Conservation (phyloP, 2,888 invertebrate genomes). For the Catocala sponsa region DNA sequence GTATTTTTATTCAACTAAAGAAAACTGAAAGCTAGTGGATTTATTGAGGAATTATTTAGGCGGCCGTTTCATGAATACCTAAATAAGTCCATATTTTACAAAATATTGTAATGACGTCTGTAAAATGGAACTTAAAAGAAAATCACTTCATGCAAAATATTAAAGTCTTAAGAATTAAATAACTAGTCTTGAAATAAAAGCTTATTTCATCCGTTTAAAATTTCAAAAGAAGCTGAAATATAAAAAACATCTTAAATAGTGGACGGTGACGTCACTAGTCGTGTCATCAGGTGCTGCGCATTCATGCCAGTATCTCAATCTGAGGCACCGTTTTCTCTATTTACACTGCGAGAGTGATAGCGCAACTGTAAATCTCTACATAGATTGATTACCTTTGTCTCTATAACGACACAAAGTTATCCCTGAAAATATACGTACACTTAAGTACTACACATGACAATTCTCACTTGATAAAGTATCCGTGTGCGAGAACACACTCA, state of each 20-base stretch:
- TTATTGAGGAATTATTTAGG: constrained; percentile 37
- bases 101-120: not conserved
- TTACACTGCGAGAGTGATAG: constrained; percentile 13
- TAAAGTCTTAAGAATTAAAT: too few species aligned
- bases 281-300: constrained; percentile 8
- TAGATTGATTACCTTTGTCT: constrained; percentile 14
- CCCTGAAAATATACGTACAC: not conserved
- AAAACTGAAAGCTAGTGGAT: constrained; percentile 33
- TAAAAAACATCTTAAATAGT: too few species aligned
- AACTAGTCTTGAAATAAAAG: too few species aligned
- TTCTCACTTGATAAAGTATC: not conserved
- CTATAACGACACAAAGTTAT: constrained; percentile 2
- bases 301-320: constrained; percentile 13
- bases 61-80: constrained; percentile 6
- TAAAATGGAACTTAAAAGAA: not conserved
- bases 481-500: too few species aligned
- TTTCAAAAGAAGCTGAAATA: too few species aligned
- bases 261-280: not conserved
- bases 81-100: not conserved
- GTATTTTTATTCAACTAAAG: constrained; percentile 39
- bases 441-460: not conserved
- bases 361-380: constrained; percentile 10
- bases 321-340: constrained; percentile 11
- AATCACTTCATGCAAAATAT: not conserved
- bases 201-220: too few species aligned